Evolutionary conservation across 1,140 invertebrate genomes (phyloP), one percentile per base, ranked within the genome.

Genomic region (Metopolophium dirhodum): DNA sequence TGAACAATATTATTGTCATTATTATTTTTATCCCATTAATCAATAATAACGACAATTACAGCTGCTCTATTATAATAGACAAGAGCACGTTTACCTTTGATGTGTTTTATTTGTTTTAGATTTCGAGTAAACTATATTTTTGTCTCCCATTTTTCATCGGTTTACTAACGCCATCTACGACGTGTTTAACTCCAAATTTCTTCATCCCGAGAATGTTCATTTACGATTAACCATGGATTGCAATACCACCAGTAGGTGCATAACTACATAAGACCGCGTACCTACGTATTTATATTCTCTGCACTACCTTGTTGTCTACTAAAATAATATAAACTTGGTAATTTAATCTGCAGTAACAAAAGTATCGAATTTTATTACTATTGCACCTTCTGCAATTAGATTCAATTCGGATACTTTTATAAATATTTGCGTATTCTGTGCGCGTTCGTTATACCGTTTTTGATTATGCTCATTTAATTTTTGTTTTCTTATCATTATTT

Each of bases 361-460:
- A 77, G 11, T 77, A 77, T 30, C n/a, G 2, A 47, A 22, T 51
- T 88, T 49, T 49, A n/a, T 51, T 49, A 2, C 86, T 47, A n/a
- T 49, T n/a, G 18, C 18, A 47, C n/a, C 47, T n/a, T 51, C 86
- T 49, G 18, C 86, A 88, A 88, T 51, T 88, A 88, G 30, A 88
- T 88, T 88, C 30, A 47, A 88, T 88, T 88, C 86, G 4, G 30
- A 85, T 85, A 87, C 30, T 35, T 20, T n/a, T n/a, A 49, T 49
- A 47, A n/a, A n/a, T n/a, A 88, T 88, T 88, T 88, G 47, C 30
- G 86, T 51, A 88, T 88, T 88, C 47, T n/a, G n/a, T 18, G 18
- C 26, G 45, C 86, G 86, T 49, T 20, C 45, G 30, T 49, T 35
- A 9, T 47, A 47, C 30, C 26, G 26, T 37, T 49, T 88, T 88